These are phyloP conservation scores for Notocelia uddmanniana DNA, from an alignment of 2,888 invertebrate genomes.

Conservation along the genomic window DNA sequence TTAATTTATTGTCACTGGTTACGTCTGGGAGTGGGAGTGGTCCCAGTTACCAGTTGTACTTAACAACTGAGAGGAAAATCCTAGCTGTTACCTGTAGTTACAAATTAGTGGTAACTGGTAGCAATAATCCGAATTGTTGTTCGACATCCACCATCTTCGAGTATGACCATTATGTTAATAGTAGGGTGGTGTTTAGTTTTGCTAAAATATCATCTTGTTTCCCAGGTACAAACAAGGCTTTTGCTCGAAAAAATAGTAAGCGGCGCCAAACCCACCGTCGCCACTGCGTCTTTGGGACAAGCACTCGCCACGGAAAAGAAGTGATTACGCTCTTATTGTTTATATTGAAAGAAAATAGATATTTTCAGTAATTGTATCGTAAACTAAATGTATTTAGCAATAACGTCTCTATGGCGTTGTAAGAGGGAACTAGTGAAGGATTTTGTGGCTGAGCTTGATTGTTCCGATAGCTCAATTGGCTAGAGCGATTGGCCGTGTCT, in stretches of 20 bases:
- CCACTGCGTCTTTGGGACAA: constrained; percentile 79
- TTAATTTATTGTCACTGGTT: too few relatives aligned
- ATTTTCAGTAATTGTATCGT: not conserved
- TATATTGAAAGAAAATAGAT: constrained; percentile 15
- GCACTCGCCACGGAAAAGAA: constrained; percentile 76
- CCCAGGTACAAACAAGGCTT: constrained; percentile 73
- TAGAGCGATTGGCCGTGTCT: too few relatives aligned
- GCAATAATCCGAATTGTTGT: not conserved
- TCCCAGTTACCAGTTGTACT: too few relatives aligned
- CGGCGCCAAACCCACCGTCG: constrained; percentile 72
- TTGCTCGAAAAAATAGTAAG: constrained; percentile 76
- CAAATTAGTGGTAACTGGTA: too few relatives aligned
- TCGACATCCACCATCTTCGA: not conserved
- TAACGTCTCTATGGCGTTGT: too few relatives aligned
- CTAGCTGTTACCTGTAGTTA: too few relatives aligned
- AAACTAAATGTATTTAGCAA: too few relatives aligned
- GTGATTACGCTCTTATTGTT: constrained; percentile 57
- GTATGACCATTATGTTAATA: not conserved
- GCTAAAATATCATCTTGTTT: constrained; percentile 23
- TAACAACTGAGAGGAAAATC: too few relatives aligned
- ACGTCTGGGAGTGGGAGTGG: too few relatives aligned
- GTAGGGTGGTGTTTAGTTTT: not conserved
- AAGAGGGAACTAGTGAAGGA: too few relatives aligned
- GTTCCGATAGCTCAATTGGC: too few relatives aligned
- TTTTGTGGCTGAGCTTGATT: too few relatives aligned